Evolutionary conservation across 2,113 vertebrate genomes (phyloP).

Genomic region (Solea senegalensis): DNA sequence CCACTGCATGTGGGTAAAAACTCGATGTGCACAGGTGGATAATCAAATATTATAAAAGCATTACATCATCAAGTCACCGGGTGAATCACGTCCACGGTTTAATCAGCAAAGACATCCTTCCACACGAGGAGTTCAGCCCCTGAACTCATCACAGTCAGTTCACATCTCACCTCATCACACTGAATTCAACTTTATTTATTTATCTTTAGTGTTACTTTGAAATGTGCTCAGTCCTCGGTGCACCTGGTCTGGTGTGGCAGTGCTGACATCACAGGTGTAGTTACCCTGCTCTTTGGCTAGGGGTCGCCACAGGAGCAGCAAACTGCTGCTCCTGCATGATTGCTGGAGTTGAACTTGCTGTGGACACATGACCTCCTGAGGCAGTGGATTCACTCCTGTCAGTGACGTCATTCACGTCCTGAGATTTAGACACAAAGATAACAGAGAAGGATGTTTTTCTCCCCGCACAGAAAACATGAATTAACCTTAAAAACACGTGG

Average conservation of each 20-base stretch:
- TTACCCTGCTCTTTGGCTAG: slow-evolving; percentile 62
- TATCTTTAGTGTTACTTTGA: too few species aligned
- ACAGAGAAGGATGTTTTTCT: too few species aligned
- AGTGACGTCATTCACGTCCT: neutral
- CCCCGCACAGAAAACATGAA: too few species aligned
- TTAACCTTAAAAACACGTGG: too few species aligned
- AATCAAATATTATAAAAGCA: neutral
- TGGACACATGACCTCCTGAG: slow-evolving; percentile 28
- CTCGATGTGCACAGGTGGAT: neutral
- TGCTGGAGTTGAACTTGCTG: slow-evolving; percentile 38
- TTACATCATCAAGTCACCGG: neutral
- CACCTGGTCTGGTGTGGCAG: neutral
- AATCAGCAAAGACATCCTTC: neutral
- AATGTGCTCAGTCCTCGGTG: too few species aligned
- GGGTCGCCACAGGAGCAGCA: slow-evolving; percentile 71
- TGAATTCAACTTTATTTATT: too few species aligned
- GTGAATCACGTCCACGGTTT: neutral
- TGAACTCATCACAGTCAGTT: neutral
- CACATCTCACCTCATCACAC: too few species aligned
- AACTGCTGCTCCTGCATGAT: neutral
- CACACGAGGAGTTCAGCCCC: neutral
- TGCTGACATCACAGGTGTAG: slow-evolving; percentile 47
- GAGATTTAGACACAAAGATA: too few species aligned
- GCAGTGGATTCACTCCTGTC: neutral
- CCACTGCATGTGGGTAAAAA: neutral